Evolutionary conservation across 2,797 vertebrate species (phyloP).

Genomic region (Cyclopterus lumpus): DNA sequence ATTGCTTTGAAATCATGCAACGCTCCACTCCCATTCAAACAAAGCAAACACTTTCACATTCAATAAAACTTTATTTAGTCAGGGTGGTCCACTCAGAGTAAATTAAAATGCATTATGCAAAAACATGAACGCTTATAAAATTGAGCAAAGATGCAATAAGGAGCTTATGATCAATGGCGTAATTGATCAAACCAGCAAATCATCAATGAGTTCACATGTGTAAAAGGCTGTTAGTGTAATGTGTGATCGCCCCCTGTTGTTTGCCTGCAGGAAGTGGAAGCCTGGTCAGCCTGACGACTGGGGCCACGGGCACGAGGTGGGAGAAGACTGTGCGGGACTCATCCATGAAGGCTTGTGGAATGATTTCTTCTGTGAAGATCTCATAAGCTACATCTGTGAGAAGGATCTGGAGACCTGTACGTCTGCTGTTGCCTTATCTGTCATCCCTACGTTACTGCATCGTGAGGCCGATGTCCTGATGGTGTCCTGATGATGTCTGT

Average conservation of each 20-base stretch:
- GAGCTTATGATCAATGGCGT: not conserved
- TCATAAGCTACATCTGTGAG: slow-evolving; percentile 94
- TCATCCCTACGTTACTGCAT: not conserved
- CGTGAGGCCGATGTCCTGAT: not conserved
- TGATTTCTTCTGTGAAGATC: slow-evolving; percentile 93
- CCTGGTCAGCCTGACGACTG: slow-evolving; percentile 95
- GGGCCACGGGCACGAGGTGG: slow-evolving; percentile 85
- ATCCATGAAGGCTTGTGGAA: slow-evolving; percentile 92
- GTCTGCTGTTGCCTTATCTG: slow-evolving; percentile 26
- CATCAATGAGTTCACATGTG: not conserved
- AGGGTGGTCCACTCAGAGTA: not conserved
- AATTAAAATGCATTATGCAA: not conserved
- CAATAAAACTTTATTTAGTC: not conserved
- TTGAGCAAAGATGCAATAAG: not conserved
- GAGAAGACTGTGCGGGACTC: slow-evolving; percentile 93
- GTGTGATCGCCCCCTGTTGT: slow-evolving; percentile 75
- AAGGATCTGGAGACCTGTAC: slow-evolving; percentile 87
- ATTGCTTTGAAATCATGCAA: slow-evolving; percentile 4
- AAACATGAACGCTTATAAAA: not conserved
- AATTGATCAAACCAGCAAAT: not conserved
- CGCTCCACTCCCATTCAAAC: slow-evolving; percentile 8
- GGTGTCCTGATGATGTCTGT: slow-evolving; percentile 9
- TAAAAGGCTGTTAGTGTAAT: slow-evolving; percentile 21
- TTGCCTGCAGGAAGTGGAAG: slow-evolving; percentile 91
- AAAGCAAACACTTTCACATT: slow-evolving; percentile 21